These are phyloP conservation scores for Malurus leucopterus DNA, from an alignment of 2,797 vertebrate genomes.

Conservation along the genomic window DNA sequence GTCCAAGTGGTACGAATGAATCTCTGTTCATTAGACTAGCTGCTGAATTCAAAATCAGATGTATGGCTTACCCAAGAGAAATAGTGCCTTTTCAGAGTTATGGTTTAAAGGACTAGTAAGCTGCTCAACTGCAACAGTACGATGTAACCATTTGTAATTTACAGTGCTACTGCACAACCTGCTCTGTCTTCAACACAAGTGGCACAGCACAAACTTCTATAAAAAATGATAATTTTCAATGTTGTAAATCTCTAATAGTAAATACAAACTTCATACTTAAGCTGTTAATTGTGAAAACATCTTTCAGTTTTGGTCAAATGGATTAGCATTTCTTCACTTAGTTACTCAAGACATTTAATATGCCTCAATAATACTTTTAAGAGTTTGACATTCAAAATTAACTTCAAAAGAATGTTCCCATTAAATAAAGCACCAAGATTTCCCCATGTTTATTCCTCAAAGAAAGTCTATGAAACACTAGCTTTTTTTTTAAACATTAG, in stretches of 20 bases:
- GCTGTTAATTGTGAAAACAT: background rate
- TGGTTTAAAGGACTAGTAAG: background rate
- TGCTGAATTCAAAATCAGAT: background rate
- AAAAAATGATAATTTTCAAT: background rate
- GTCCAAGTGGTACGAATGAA: background rate
- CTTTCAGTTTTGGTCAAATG: background rate
- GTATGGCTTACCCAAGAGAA: background rate
- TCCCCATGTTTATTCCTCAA: conserved; percentile 51
- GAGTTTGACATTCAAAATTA: conserved; percentile 8
- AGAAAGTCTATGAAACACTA: conserved; percentile 39
- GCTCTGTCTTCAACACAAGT: background rate
- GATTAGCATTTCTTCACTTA: background rate
- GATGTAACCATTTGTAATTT: background rate
- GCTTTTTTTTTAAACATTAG: conserved; percentile 21
- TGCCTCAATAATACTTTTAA: background rate
- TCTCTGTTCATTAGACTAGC: background rate
- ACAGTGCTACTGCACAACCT: background rate
- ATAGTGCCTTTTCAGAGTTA: background rate
- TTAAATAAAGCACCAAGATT: conserved; percentile 33
- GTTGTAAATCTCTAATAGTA: background rate
- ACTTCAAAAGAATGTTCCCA: background rate
- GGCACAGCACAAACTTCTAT: background rate
- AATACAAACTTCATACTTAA: background rate
- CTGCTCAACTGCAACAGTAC: background rate
- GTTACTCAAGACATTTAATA: background rate